phyloP scores from a whole-genome alignment of 2,888 invertebrate genomes.

The Auanema freiburgensis region DNA sequence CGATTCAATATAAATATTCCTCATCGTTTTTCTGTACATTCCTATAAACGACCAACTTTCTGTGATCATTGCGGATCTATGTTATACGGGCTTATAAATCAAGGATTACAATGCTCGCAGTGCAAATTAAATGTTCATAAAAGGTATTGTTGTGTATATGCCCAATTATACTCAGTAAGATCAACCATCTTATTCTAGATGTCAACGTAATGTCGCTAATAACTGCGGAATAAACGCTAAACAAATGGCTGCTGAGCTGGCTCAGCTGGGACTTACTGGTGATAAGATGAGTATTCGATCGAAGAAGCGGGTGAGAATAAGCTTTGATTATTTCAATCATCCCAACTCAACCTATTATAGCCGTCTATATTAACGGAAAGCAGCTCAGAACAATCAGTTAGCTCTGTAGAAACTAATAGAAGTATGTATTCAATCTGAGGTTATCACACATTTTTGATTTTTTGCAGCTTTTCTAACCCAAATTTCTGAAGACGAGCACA shows the following conservation, averaged over 20 bases:
- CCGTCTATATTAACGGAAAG: too few species aligned
- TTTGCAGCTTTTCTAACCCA: constrained; percentile 16
- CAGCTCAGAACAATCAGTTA: too few species aligned
- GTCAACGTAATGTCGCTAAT: constrained; percentile 98
- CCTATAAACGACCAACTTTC: constrained; percentile 93
- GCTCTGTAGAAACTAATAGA: not conserved
- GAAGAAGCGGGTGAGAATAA: constrained; percentile 62
- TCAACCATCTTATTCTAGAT: constrained; percentile 65
- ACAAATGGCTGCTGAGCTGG: constrained; percentile 89
- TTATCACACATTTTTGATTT: not conserved
- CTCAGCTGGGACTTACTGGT: constrained; percentile 86
- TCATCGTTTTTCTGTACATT: constrained; percentile 89
- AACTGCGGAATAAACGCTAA: constrained; percentile 98
- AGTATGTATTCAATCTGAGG: not conserved
- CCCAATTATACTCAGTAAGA: not conserved
- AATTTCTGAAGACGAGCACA: constrained; percentile 21
- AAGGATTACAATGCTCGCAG: constrained; percentile 84
- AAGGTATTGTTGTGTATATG: constrained; percentile 67
- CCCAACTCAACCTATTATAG: too few species aligned
- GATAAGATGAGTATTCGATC: constrained; percentile 75
- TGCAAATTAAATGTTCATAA: constrained; percentile 98
- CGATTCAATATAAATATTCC: constrained; percentile 98
- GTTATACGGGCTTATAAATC: constrained; percentile 90
- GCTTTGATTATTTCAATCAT: too few species aligned
- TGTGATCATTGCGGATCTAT: constrained; percentile 99